These are phyloP conservation scores for Myiotriccus ornatus DNA, from an alignment of 2,797 vertebrate genomes.

Conservation along the genomic window DNA sequence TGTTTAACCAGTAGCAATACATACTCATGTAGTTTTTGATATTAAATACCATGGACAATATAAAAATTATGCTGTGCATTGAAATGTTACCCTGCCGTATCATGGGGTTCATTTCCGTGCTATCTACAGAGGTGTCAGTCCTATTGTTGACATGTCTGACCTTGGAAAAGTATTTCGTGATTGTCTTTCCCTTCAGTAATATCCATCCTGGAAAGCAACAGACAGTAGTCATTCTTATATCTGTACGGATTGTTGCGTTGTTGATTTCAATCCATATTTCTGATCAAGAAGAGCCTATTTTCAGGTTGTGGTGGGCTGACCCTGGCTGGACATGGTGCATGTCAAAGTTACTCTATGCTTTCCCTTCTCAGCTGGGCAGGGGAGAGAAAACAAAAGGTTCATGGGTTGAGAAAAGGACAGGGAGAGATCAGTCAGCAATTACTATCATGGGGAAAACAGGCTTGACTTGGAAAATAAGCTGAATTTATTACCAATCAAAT, in stretches of 20 bases:
- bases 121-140: slow-evolving; percentile 84
- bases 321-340: background rate
- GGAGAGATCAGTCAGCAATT: background rate
- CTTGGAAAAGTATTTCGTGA: rapidly evolving
- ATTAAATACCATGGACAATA: slow-evolving; percentile 82
- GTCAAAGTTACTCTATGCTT: background rate
- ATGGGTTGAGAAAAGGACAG: background rate
- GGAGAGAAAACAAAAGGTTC: background rate
- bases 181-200: background rate
- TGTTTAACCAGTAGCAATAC: background rate
- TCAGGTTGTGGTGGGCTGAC: background rate
- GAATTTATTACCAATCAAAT: background rate
- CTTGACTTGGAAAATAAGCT: background rate
- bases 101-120: slow-evolving; percentile 83
- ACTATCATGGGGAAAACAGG: rapidly evolving
- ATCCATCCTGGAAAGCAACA: background rate
- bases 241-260: background rate
- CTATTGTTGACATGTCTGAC: slow-evolving; percentile 80
- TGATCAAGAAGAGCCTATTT: background rate
- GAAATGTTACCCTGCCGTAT: slow-evolving; percentile 79
- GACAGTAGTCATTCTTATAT: background rate
- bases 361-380: background rate
- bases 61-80: slow-evolving; percentile 85
- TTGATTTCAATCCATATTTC: background rate
- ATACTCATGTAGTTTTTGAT: slow-evolving; percentile 68